Percentiles rank a stretch among this genome's conserved stretches.
Conservation (phyloP, 2,113 vertebrate genomes). For the Nibea albiflora region DNA sequence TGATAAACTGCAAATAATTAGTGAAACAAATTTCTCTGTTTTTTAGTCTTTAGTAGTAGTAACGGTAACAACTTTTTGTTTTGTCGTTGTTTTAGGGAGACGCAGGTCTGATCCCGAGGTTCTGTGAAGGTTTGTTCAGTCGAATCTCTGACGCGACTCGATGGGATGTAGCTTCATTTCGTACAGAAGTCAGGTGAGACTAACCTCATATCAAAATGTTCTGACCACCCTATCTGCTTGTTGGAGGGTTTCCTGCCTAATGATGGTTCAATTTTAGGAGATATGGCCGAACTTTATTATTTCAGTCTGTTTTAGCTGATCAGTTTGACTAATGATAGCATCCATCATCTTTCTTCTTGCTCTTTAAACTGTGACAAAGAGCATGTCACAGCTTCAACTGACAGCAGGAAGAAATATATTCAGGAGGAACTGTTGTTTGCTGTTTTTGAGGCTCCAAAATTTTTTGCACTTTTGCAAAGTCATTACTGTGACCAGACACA, state of each 20-base stretch:
- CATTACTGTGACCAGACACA: not conserved
- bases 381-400: not conserved
- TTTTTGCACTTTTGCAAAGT: not conserved
- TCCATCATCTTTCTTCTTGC: not conserved
- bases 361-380: not conserved
- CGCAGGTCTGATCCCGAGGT: slow-evolving; percentile 93
- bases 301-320: not conserved
- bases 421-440: not conserved
- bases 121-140: slow-evolving; percentile 96
- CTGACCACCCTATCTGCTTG: not conserved
- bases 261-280: not conserved
- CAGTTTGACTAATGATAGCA: not conserved
- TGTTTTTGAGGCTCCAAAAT: no score
- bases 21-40: no score
- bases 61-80: not conserved
- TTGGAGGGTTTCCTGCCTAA: no score
- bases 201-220: not conserved
- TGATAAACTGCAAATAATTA: no score
- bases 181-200: slow-evolving; percentile 95
- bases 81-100: slow-evolving; percentile 85
- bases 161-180: slow-evolving; percentile 93
- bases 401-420: not conserved
- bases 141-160: slow-evolving; percentile 88
- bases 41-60: no score
- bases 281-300: not conserved